phyloP scores from a whole-genome alignment of 2,113 vertebrate genomes.

The Ia io region DNA sequence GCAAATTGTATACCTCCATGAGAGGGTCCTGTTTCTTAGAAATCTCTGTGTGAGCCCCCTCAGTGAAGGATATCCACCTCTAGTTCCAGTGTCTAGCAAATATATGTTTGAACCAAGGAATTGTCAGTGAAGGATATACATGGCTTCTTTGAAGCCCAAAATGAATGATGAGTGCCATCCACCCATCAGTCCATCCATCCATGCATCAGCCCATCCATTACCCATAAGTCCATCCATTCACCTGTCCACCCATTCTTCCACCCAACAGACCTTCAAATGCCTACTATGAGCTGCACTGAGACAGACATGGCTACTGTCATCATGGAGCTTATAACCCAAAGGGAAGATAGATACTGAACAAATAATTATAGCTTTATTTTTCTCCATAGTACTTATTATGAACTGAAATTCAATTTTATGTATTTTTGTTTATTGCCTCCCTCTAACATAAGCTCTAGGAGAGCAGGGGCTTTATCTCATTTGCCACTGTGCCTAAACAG shows the following conservation, averaged over 20 bases:
- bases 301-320: neutral
- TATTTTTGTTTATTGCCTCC: neutral
- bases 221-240: neutral
- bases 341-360: neutral
- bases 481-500: neutral
- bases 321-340: neutral
- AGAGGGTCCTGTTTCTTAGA: neutral
- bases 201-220: neutral
- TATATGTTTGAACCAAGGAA: neutral
- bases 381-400: neutral
- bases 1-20: neutral
- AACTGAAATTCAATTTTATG: neutral
- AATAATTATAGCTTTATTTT: neutral
- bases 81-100: neutral
- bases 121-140: neutral
- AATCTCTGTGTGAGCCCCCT: neutral
- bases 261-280: neutral
- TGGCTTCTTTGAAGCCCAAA: neutral
- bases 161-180: neutral
- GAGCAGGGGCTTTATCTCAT: neutral
- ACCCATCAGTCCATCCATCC: neutral
- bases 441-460: neutral
- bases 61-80: neutral
- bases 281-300: neutral
- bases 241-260: neutral